Evolutionary conservation across 2,797 vertebrate species (phyloP).

Genomic region (Eulemur coronatus): DNA sequence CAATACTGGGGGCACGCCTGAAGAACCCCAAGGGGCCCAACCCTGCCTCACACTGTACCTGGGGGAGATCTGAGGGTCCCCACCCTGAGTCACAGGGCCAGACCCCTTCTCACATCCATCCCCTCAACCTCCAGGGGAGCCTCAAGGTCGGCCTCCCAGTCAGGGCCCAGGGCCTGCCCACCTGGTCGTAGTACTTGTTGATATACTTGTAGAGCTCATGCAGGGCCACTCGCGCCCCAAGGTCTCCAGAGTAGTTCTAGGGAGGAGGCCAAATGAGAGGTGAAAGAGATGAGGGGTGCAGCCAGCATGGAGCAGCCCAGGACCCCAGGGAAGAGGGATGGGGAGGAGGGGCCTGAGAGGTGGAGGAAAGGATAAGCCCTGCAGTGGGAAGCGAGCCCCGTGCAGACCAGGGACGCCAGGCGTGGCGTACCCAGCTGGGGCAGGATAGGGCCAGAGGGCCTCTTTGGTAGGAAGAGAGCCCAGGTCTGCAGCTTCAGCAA

Average conservation of each 20-base stretch:
- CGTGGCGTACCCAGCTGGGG: not conserved
- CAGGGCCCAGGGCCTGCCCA: conserved; percentile 75
- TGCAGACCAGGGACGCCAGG: not conserved
- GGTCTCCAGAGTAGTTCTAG: conserved; percentile 97
- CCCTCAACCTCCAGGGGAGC: not conserved
- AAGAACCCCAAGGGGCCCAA: not conserved
- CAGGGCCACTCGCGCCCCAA: conserved; percentile 96
- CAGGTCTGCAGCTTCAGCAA: not conserved
- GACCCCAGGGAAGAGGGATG: not conserved
- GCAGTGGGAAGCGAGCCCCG: not conserved
- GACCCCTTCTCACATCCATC: fast-evolving
- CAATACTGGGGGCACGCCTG: not conserved
- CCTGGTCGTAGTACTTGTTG: conserved; percentile 99
- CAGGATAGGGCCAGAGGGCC: not conserved
- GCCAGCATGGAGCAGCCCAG: not conserved
- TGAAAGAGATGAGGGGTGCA: not conserved
- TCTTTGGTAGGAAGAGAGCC: not conserved
- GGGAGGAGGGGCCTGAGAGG: not conserved
- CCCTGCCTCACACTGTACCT: not conserved
- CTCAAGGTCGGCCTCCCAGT: no score
- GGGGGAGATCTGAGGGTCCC: not conserved
- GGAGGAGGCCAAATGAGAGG: not conserved
- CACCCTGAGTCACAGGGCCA: not conserved
- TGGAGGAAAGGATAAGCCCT: not conserved
- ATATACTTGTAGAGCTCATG: conserved; percentile 99